Conservation (phyloP, 2,888 invertebrate species). For the Nemurella pictetii region DNA sequence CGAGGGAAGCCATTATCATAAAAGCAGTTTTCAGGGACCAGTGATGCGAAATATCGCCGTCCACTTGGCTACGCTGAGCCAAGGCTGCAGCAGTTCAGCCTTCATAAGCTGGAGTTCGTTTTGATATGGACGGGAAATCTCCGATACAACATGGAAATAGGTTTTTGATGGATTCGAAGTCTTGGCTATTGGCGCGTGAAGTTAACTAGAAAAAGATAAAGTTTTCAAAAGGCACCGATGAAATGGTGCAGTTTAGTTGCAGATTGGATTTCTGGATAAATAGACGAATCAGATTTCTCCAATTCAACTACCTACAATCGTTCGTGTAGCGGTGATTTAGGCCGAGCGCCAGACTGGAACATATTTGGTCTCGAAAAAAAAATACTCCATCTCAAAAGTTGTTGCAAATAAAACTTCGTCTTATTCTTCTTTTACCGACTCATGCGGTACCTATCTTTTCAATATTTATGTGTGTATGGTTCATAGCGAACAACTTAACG, state of each 20-base stretch:
- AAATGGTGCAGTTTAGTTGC: neutral
- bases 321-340: neutral
- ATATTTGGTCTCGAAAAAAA: neutral
- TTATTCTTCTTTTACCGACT: no score
- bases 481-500: no score
- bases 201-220: slow-evolving; percentile 16
- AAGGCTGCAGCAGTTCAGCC: neutral
- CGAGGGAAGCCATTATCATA: slow-evolving; percentile 5
- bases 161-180: slow-evolving; percentile 2
- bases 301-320: neutral
- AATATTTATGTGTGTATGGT: no score
- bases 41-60: slow-evolving; percentile 9
- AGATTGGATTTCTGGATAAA: neutral
- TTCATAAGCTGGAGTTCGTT: neutral
- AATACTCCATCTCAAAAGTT: no score
- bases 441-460: no score
- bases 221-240: neutral
- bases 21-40: slow-evolving; percentile 5
- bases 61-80: neutral
- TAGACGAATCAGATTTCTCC: neutral
- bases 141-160: slow-evolving; percentile 16
- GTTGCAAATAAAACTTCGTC: no score
- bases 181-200: neutral
- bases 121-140: neutral
- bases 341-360: neutral